phyloP scores from a whole-genome alignment of 2,888 invertebrate species.

The Orthosia cruda region DNA sequence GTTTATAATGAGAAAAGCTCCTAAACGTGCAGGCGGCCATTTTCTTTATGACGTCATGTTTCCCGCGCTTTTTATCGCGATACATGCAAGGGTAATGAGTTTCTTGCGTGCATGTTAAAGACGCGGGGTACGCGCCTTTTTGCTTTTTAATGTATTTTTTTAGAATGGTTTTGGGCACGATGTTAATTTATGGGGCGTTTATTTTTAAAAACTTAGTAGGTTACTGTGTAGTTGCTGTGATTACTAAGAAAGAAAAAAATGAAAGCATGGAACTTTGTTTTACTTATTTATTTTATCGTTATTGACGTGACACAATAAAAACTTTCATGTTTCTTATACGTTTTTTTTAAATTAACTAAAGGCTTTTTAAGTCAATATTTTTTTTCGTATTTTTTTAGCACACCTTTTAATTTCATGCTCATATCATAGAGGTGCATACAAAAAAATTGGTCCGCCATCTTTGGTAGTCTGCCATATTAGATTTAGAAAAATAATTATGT shows the following conservation, averaged over 20 bases:
- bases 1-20: conserved; percentile 49
- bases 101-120: conserved; percentile 40
- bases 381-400: no score
- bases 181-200: background rate
- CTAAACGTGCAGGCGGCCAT: conserved; percentile 30
- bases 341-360: background rate
- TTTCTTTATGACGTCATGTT: conserved; percentile 35
- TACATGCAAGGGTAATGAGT: conserved; percentile 44
- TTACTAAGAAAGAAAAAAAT: no score
- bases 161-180: background rate
- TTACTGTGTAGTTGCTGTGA: no score
- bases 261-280: background rate
- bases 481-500: no score
- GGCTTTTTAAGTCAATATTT: background rate
- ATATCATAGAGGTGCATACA: no score
- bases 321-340: no score
- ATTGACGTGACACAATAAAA: background rate
- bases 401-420: no score
- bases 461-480: no score
- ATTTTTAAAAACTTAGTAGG: background rate
- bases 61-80: conserved; percentile 29
- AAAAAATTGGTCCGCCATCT: no score
- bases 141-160: conserved; percentile 11
- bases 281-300: background rate
- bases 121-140: conserved; percentile 5